Evolutionary conservation across 2,113 vertebrate genomes (phyloP).

Genomic region (Arenaria interpres): DNA sequence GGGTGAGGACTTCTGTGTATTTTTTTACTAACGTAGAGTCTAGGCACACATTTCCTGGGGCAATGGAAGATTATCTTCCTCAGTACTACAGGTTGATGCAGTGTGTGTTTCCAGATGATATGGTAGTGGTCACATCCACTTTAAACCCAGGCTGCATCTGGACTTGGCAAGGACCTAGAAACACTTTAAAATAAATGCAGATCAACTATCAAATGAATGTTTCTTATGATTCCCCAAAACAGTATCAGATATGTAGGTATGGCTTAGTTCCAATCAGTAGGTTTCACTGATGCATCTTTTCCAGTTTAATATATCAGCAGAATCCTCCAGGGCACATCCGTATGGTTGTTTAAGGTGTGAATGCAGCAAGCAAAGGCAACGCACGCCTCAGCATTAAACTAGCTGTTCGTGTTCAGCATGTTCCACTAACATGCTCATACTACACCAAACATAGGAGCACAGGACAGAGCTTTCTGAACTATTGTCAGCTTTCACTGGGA

Average conservation of each 20-base stretch:
- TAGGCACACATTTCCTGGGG: background rate
- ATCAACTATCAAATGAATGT: background rate
- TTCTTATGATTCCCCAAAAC: background rate
- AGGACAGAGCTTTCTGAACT: background rate
- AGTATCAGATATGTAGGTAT: background rate
- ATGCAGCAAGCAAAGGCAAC: background rate
- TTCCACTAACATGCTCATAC: background rate
- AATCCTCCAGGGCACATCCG: background rate
- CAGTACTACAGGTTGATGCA: background rate
- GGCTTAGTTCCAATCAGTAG: background rate
- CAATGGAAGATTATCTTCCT: background rate
- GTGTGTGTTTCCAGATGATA: background rate
- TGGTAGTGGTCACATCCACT: rapidly evolving
- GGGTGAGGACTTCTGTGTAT: background rate
- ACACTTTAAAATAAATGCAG: background rate
- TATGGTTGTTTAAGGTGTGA: background rate
- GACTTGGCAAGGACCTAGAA: background rate
- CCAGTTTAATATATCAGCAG: background rate
- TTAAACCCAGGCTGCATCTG: background rate
- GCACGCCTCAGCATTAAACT: background rate
- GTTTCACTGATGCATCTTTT: background rate
- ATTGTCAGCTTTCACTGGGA: background rate
- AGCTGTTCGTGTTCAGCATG: background rate
- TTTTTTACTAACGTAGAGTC: background rate
- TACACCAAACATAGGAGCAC: background rate